Percentiles rank a stretch among this genome's conserved stretches.
Evolutionary conservation across 2,797 vertebrate genomes (phyloP).

Genomic region (Rhinichthys osculus): DNA sequence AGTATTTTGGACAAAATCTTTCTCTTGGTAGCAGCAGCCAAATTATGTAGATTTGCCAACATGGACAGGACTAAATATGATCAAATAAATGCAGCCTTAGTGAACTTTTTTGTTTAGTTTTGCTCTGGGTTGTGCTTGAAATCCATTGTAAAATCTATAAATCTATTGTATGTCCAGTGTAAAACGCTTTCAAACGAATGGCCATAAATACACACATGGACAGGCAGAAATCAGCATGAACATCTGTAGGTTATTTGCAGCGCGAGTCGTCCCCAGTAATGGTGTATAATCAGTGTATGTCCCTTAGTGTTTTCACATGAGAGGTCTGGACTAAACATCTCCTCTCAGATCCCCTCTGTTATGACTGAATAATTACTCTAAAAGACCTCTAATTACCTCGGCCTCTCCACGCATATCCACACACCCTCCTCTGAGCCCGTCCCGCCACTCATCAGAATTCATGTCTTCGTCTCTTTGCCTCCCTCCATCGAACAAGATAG

Average conservation of each 20-base stretch:
- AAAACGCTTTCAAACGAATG: neutral
- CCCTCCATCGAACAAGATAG: conserved; percentile 34
- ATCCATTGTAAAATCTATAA: neutral
- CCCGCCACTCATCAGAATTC: conserved; percentile 44
- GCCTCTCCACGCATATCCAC: conserved; percentile 32
- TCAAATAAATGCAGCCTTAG: neutral
- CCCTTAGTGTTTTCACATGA: conserved; percentile 2
- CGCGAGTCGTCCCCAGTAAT: neutral
- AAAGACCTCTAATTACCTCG: conserved; percentile 43
- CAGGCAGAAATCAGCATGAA: neutral
- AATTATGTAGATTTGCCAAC: neutral
- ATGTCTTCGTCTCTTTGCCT: conserved; percentile 40
- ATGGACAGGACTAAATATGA: neutral
- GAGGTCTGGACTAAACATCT: conserved; percentile 17
- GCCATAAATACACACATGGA: neutral
- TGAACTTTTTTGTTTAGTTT: neutral
- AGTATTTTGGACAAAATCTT: neutral
- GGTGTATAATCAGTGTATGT: conserved; percentile 28
- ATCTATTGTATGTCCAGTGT: neutral
- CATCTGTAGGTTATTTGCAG: neutral
- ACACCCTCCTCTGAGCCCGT: conserved; percentile 5
- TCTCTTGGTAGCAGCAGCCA: neutral
- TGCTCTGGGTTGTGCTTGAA: neutral
- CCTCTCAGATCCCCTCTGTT: conserved; percentile 22
- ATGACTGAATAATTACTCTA: conserved; percentile 51